phyloP scores from a whole-genome alignment of 2,888 invertebrate genomes.

The Chirona hameri region DNA sequence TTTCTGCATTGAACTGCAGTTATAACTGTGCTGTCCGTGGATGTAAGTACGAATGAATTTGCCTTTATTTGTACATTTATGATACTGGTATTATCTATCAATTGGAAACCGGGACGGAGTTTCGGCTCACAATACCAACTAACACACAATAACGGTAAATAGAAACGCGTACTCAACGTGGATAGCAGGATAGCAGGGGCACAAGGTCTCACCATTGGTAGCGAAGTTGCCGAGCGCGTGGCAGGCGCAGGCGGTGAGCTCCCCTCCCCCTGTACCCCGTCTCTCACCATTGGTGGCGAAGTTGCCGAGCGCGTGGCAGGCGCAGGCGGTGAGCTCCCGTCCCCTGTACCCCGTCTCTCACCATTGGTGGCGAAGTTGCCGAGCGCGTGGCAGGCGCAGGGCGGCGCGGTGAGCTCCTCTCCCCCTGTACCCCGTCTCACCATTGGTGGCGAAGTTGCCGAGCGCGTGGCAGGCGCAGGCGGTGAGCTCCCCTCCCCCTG shows the following conservation, averaged over 20 bases:
- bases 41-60: no score
- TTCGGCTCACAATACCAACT: no score
- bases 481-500: background rate
- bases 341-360: no score
- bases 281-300: constrained; percentile 3
- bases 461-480: constrained; percentile 8
- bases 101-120: no score
- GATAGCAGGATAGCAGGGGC: background rate
- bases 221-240: constrained; percentile 5
- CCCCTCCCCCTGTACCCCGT: background rate
- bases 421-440: background rate
- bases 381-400: background rate
- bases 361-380: constrained; percentile 12
- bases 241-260: background rate
- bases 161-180: no score
- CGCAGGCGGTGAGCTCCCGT: background rate
- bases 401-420: background rate
- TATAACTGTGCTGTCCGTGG: no score
- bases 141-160: no score
- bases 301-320: background rate
- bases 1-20: no score
- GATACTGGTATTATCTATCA: no score
- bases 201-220: background rate
- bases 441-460: constrained; percentile 4
- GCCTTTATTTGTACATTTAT: no score